Percentiles rank a stretch among this genome's conserved stretches.
Evolutionary conservation across 2,888 invertebrate species (phyloP).

Genomic region (Drosophila merina): DNA sequence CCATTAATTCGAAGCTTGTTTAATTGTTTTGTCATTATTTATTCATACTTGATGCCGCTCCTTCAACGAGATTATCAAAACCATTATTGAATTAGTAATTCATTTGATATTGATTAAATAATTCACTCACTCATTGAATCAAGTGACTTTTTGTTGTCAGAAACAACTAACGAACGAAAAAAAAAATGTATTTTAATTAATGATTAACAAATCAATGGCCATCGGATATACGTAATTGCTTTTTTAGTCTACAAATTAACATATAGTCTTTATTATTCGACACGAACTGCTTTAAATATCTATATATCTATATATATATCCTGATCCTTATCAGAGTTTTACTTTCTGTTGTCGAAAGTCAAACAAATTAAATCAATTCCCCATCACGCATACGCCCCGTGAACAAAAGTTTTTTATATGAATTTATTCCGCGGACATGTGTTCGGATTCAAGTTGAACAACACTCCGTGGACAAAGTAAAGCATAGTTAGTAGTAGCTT

Average conservation of each 20-base stretch:
- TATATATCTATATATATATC: background rate
- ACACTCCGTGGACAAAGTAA: conserved; percentile 41
- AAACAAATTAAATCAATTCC: conserved; percentile 50
- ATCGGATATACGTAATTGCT: background rate
- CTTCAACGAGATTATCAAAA: conserved; percentile 13
- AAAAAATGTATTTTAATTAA: background rate
- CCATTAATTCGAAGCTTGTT: background rate
- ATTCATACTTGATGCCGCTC: background rate
- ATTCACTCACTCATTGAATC: background rate
- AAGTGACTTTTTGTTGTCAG: background rate
- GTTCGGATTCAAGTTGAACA: conserved; percentile 31
- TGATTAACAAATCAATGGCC: conserved; percentile 1
- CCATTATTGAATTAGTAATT: conserved; percentile 34
- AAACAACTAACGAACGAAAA: background rate
- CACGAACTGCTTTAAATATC: background rate
- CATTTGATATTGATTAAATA: conserved; percentile 13
- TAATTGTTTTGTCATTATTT: conserved; percentile 2
- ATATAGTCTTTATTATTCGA: conserved; percentile 1
- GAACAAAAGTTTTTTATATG: conserved; percentile 2
- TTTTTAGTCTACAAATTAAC: background rate
- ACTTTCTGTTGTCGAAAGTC: conserved; percentile 20
- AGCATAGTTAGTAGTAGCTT: conserved; percentile 46
- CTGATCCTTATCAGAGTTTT: conserved; percentile 26
- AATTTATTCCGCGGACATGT: background rate
- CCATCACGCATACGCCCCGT: conserved; percentile 36